Percentiles rank a stretch among this genome's conserved stretches.
Conservation (phyloP, 2,113 vertebrate species). For the Pygoscelis adeliae region DNA sequence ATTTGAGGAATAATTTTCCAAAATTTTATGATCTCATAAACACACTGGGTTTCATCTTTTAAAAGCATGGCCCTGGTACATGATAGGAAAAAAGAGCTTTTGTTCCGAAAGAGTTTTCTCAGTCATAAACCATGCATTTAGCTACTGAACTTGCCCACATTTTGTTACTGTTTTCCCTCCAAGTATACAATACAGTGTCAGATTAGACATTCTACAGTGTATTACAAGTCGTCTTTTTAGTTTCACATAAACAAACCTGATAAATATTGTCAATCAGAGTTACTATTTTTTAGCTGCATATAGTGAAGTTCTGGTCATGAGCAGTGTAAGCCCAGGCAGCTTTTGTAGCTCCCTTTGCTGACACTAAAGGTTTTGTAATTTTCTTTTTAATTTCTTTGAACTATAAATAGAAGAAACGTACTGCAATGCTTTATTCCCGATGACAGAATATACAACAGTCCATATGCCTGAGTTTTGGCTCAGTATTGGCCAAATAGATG, state of each 20-base stretch:
- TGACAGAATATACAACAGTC: conserved; percentile 49
- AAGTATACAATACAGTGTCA: conserved; percentile 60
- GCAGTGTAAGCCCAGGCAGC: neutral
- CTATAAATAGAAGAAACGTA: neutral
- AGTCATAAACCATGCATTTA: conserved; percentile 54
- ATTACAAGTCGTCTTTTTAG: conserved; percentile 58
- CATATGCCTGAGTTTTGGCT: conserved; percentile 49
- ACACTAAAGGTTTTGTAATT: conserved; percentile 20
- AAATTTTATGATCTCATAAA: conserved; percentile 45
- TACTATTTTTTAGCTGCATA: conserved; percentile 48
- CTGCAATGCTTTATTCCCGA: neutral
- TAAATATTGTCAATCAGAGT: conserved; percentile 63
- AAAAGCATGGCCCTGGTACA: neutral
- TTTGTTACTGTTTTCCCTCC: conserved; percentile 59
- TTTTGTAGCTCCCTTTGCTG: conserved; percentile 27
- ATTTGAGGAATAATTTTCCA: conserved; percentile 45
- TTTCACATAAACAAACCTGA: conserved; percentile 57
- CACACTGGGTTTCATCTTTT: conserved; percentile 1
- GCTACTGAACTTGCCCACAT: conserved; percentile 61
- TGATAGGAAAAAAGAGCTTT: conserved; percentile 37
- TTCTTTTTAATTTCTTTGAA: conserved; percentile 48
- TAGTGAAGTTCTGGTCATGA: conserved; percentile 22
- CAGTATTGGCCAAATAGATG: conserved; percentile 9
- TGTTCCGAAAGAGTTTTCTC: conserved; percentile 58
- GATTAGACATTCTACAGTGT: conserved; percentile 64